Evolutionary conservation across 2,113 vertebrate genomes (phyloP).

Genomic region (Notiomystis cincta): DNA sequence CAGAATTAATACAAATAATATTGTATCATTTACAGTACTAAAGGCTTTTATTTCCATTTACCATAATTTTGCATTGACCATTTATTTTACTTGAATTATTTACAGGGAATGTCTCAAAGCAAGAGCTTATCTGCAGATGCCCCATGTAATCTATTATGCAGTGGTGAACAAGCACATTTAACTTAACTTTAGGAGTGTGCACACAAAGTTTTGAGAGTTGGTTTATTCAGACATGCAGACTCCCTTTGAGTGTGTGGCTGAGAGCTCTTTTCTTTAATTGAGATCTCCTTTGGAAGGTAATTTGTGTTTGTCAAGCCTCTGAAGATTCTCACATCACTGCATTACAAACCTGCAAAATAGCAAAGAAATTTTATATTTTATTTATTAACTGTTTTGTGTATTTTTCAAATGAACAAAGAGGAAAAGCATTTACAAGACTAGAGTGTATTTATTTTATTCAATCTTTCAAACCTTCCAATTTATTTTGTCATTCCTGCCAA

Average conservation of each 20-base stretch:
- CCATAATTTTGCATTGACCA: background rate
- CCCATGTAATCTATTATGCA: rapidly evolving
- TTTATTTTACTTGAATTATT: background rate
- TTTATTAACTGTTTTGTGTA: background rate
- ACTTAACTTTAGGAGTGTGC: background rate
- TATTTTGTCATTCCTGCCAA: background rate
- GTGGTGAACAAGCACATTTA: background rate
- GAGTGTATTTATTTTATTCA: background rate
- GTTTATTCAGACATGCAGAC: background rate
- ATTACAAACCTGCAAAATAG: background rate
- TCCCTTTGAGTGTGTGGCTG: background rate
- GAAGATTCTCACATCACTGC: background rate
- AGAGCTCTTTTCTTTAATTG: background rate
- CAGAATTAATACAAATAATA: background rate
- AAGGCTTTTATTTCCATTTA: background rate
- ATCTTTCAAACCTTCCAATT: background rate
- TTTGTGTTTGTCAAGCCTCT: background rate
- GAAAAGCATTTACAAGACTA: background rate
- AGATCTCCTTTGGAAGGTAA: background rate
- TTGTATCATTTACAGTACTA: background rate
- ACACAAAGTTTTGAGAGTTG: background rate
- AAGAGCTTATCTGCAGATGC: background rate
- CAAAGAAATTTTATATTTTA: background rate
- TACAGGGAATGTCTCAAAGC: background rate
- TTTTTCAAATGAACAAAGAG: background rate